Evolutionary conservation across 64 coral and sea anemone genomes (phyloP).

Genomic region (Acropora yongei): DNA sequence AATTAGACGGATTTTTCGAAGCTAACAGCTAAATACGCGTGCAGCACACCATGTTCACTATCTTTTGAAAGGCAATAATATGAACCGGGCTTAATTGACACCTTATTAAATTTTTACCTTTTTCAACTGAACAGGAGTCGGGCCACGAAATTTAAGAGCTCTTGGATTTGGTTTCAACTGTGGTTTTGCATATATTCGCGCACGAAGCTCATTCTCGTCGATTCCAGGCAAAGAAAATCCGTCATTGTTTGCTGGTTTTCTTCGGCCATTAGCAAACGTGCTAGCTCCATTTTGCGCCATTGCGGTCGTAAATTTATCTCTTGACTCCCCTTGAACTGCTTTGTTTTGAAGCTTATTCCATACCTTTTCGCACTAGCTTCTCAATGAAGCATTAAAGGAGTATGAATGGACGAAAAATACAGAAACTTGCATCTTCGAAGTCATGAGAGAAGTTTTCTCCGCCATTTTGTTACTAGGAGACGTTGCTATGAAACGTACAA

Average conservation of each 20-base stretch:
- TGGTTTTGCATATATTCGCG: constrained; percentile 90
- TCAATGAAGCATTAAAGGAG: background rate
- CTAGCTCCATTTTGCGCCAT: constrained; percentile 81
- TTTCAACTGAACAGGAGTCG: constrained; percentile 89
- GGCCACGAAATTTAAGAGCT: constrained; percentile 92
- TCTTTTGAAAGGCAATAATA: too few species aligned
- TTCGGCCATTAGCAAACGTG: constrained; percentile 68
- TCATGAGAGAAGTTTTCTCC: constrained; percentile 13
- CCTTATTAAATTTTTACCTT: constrained; percentile 75
- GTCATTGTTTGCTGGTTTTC: constrained; percentile 75
- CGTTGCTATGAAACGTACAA: constrained; percentile 78
- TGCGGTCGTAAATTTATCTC: constrained; percentile 21
- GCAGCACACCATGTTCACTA: too few species aligned
- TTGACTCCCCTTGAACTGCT: background rate
- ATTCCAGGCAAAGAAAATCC: constrained; percentile 89
- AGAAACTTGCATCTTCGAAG: constrained; percentile 5
- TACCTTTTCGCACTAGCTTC: background rate
- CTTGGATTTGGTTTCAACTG: constrained; percentile 85
- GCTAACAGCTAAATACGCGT: too few species aligned
- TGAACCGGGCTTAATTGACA: too few species aligned
- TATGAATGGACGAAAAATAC: background rate
- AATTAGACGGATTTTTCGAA: too few species aligned
- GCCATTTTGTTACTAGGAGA: constrained; percentile 69
- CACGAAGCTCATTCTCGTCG: constrained; percentile 91
- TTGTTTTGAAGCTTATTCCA: background rate